Base-by-base conservation (phyloP, 2,888 invertebrate genomes). In the Amiota minor region DNA sequence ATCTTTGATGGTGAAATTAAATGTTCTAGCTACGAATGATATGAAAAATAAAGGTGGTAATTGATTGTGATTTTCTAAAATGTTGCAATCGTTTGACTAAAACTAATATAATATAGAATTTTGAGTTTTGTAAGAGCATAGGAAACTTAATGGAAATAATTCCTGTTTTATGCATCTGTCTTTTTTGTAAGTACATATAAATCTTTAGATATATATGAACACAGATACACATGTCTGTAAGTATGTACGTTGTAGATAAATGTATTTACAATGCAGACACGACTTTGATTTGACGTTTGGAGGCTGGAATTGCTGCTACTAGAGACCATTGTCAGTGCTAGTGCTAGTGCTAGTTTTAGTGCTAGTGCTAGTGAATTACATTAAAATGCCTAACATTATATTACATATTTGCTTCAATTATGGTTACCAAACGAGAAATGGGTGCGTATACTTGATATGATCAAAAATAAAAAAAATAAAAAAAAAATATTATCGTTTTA, bases 281-380 rank as follows among this genome's bases (percentile, higher is more conserved):
- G 80, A 74, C 75, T 76, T 74, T 76, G 79, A 76, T 79, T 79
- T 81, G 80, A 81, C 80, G 80, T 80, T 80, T 77, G 82, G 80
- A 82, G 80, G 80, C 82, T 79, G 81, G 74, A 76, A 76, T 76
- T 80, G 45, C 14, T 2, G 45, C 53, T 11, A 69, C 49, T 11
- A n/a, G n/a, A n/a, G n/a, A 23, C 62, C 12, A 45, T 23, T 1
- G n/a, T 3, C 23, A 23, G 23, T 23, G 23, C 23, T 3, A 23
- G 23, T 23, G 23, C 2, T 3, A 23, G 23, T 23, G 23, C 35
- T 35, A 35, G 35, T 35, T 1, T 1, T 8, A 35, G 35, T 35
- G 35, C 35, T 35, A 35, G 4, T 35, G 35, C 35, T 35, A 2
- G 6, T 35, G 35, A 35, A 35, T 35, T 35, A 35, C 49, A 47